Evolutionary conservation across 2,888 invertebrate species (phyloP), one percentile per base, ranked within the genome.

Genomic region (Idaea dimidiata): DNA sequence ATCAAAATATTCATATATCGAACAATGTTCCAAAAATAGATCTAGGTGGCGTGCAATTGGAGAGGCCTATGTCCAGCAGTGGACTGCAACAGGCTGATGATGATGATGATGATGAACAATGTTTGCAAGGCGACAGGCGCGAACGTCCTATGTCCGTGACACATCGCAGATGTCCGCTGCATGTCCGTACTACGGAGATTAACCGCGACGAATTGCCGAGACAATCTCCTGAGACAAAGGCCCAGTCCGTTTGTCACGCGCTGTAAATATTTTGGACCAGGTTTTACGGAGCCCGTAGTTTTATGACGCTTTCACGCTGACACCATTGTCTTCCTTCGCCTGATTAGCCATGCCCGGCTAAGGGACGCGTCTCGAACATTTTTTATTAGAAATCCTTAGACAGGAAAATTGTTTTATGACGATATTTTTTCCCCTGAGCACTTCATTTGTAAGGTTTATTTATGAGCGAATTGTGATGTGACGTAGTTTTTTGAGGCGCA

Each of bases 231-330:
- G 76, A 89, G 87, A 91, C 89, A 91, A 90, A 88, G 81, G 76
- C 73, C 64, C 75, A 71, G 75, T 75, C 68, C 73, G 84, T 89
- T 91, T 89, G 91, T 90, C 90, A 91, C 88, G 89, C 88, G 86
- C 82, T 79, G 91, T 91, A 91, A 91, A 91, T 91, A 91, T 91
- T 91, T 91, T 91, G 89, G 91, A 89, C 88, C 78, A 82, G 73
- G 79, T 81, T 87, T 88, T 84, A 87, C 84, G 79, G 83, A 79
- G 69, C 80, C 83, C 85, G 84, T 86, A 88, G 87, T 86, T 91
- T 91, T 91, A 91, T 85, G 91, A 81, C 79, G 77, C 87, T 89
- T 90, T 89, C 86, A 84, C 86, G 84, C 85, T 85, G 84, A 79
- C 79, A 78, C 79, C 79, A 87, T 91, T 91, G 91, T 91, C 86